A percentile compares a stretch with the other conserved stretches of the same genome.
These are phyloP conservation scores for Psephotus haematonotus DNA, from an alignment of 2,113 vertebrate species.

Conservation along the genomic window DNA sequence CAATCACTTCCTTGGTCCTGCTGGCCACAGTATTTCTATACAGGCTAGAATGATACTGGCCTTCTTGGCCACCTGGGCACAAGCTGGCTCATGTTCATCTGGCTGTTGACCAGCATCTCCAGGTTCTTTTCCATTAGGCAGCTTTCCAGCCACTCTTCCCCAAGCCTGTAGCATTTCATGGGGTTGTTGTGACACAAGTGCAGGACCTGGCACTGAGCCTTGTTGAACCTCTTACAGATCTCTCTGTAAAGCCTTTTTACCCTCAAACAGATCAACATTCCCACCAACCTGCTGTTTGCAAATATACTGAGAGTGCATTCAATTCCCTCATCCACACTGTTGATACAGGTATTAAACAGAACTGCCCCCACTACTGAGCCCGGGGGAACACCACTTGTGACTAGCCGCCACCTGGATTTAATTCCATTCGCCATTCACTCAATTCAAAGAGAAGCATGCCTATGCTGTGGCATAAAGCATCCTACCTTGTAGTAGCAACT, in stretches of 20 bases:
- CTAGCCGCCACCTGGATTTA: not conserved
- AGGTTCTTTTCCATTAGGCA: rapidly evolving
- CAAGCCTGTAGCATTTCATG: not conserved
- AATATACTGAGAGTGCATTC: not conserved
- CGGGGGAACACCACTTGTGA: not conserved
- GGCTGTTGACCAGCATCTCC: rapidly evolving
- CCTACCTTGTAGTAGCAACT: not conserved
- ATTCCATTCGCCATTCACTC: not conserved
- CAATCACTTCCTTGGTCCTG: not conserved
- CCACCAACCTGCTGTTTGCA: not conserved
- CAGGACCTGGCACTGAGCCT: rapidly evolving
- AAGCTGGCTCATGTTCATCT: rapidly evolving
- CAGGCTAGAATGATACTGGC: not conserved
- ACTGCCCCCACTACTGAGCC: not conserved
- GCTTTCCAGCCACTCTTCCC: not conserved
- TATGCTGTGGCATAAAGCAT: not conserved
- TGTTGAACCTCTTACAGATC: not conserved
- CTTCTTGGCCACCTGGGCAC: not conserved
- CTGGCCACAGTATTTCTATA: not conserved
- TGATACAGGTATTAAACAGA: not conserved
- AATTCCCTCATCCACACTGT: not conserved
- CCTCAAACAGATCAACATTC: not conserved
- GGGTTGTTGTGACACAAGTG: not conserved
- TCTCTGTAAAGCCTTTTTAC: not conserved
- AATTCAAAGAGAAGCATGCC: not conserved